Evolutionary conservation across 2,888 invertebrate genomes (phyloP), one percentile per base, ranked within the genome.

Genomic region (Loripinus fragilis): DNA sequence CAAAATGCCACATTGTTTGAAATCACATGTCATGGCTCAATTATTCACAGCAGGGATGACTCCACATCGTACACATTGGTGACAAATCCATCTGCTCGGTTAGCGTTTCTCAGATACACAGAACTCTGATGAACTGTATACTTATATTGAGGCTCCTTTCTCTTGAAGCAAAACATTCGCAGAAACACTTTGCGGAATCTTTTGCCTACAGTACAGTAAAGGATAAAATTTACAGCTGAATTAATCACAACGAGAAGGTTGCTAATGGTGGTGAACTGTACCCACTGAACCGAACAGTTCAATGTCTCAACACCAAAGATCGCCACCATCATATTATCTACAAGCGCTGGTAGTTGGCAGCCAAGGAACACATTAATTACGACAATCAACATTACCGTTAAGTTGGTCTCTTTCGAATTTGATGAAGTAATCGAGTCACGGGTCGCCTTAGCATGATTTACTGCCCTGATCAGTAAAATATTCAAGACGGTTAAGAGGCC

Each of bases 331-430:
- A 93, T 91, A 78, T 92, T 92, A 88, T 93, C 92, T 15, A 91
- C 86, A 30, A 93, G 90, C 17, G 92, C 89, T 17, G 92, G 92
- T 60, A 92, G 82, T 95, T 98, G 98, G 94, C 98, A 97, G 72
- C 98, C 95, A 92, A 98, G 96, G 94, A 98, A 98, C 0, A 98
- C 98, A 60, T 97, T 95, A 70, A 98, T 98, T n/a, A 99, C 98
- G 88, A 97, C 97, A 69, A 98, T 95, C 80, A 99, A 95, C 98
- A 99, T 98, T 72, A 98, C 97, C 25, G 98, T 98, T 80, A 98
- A 94, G n/a, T 97, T 97, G 84, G 98, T 97, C 94, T 99, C 98
- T 55, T 98, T 96, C 33, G 86, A 83, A 28, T 81, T 85, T 8
- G 86, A 85, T 0, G 88, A 81, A 70, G 86, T 87, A 82, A 91